phyloP scores from a whole-genome alignment of 2,113 vertebrate species.

The Ascaphus truei region DNA sequence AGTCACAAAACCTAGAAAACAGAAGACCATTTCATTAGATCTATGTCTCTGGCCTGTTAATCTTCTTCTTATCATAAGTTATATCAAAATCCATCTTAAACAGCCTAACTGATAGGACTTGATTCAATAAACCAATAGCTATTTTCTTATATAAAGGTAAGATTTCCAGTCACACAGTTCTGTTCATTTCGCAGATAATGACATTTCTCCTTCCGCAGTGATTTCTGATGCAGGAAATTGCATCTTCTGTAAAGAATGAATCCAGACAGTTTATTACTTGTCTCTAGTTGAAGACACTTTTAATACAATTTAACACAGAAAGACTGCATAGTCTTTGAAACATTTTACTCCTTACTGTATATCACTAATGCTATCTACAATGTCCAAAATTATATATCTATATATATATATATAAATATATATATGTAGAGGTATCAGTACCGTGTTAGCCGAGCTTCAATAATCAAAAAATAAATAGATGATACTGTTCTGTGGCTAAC shows the following conservation, averaged over 20 bases:
- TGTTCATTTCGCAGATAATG: slow-evolving; percentile 34
- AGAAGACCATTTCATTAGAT: slow-evolving; percentile 26
- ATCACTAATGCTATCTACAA: background rate
- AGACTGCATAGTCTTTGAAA: background rate
- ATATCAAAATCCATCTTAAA: slow-evolving; percentile 26
- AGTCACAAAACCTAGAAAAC: background rate
- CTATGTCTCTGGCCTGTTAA: slow-evolving; percentile 14
- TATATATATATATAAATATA: too few species aligned
- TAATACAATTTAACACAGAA: slow-evolving; percentile 13
- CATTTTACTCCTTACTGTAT: background rate
- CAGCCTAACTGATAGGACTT: slow-evolving; percentile 17
- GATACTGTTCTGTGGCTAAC: too few species aligned
- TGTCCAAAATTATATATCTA: background rate
- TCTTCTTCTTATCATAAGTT: slow-evolving; percentile 12
- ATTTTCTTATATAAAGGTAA: slow-evolving; percentile 36
- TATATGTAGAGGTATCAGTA: too few species aligned
- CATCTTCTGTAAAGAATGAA: slow-evolving; percentile 24
- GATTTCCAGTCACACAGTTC: slow-evolving; percentile 21
- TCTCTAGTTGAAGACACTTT: slow-evolving; percentile 15
- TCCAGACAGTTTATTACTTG: slow-evolving; percentile 26
- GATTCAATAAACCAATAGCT: slow-evolving; percentile 17
- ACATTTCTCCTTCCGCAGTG: slow-evolving; percentile 33
- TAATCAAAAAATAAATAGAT: too few species aligned
- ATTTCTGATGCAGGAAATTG: slow-evolving; percentile 37
- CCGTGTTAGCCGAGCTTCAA: too few species aligned